Evolutionary conservation across 2,888 invertebrate species (phyloP).

Genomic region (Brenthis hecate): DNA sequence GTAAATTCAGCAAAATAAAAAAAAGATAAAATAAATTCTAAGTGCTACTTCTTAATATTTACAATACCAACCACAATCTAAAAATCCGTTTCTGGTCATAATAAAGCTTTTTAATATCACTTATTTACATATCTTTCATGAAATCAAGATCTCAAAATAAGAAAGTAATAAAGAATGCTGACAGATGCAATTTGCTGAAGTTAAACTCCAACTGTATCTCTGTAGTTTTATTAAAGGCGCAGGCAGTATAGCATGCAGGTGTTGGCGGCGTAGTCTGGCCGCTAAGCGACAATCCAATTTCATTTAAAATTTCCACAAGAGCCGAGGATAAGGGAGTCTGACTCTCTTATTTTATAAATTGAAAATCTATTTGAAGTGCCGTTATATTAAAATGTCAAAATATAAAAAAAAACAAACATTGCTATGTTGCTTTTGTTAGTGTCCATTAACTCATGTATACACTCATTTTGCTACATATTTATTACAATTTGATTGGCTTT

Average conservation of each 20-base stretch:
- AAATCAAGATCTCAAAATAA: slow-evolving; percentile 1
- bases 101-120: not conserved
- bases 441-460: too few relatives aligned
- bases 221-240: slow-evolving; percentile 22
- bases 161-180: not conserved
- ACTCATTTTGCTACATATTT: too few relatives aligned
- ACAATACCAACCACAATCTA: too few relatives aligned
- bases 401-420: not conserved
- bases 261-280: slow-evolving; percentile 16
- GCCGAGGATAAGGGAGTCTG: slow-evolving; percentile 6
- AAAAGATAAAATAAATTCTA: too few relatives aligned
- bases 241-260: slow-evolving; percentile 10
- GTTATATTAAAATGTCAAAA: not conserved
- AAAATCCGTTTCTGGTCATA: too few relatives aligned
- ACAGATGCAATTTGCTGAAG: slow-evolving; percentile 9
- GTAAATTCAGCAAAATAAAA: too few relatives aligned
- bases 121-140: not conserved
- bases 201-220: slow-evolving; percentile 16
- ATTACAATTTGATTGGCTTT: too few relatives aligned
- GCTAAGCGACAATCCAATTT: slow-evolving; percentile 31
- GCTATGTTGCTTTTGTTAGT: not conserved
- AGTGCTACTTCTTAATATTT: too few relatives aligned
- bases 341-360: slow-evolving; percentile 17
- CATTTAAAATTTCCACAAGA: slow-evolving; percentile 24
- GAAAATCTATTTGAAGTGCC: not conserved